Conservation (phyloP, 2,888 invertebrate genomes). For the Glaucopsyche alexis region DNA sequence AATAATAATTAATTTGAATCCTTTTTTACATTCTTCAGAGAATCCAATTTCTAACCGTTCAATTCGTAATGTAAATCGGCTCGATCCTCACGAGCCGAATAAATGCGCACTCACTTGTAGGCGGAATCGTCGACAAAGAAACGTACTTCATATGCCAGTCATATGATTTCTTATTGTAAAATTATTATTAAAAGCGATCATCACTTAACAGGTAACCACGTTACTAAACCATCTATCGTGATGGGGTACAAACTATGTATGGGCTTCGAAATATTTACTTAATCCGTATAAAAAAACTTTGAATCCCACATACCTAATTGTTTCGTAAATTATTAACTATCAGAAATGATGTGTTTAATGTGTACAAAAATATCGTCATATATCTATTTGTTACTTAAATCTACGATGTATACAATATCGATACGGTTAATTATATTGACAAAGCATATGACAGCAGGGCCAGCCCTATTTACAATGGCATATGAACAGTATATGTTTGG, state of each 20-base stretch:
- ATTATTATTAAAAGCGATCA: not conserved
- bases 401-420: constrained; percentile 46
- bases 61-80: not conserved
- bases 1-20: too few species aligned
- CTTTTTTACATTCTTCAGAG: too few species aligned
- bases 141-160: constrained; percentile 14
- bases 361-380: constrained; percentile 72
- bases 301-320: not conserved
- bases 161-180: constrained; percentile 15
- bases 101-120: constrained; percentile 58
- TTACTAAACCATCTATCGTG: constrained; percentile 16
- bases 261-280: not conserved
- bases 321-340: not conserved
- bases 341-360: constrained; percentile 42
- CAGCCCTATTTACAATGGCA: constrained; percentile 24
- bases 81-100: constrained; percentile 33
- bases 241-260: not conserved
- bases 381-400: constrained; percentile 41
- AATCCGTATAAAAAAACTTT: not conserved
- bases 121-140: constrained; percentile 49
- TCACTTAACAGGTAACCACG: constrained; percentile 15
- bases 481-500: not conserved
- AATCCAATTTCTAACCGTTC: too few species aligned
- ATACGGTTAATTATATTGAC: constrained; percentile 5
- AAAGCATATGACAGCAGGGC: constrained; percentile 1